Evolutionary conservation across 2,888 invertebrate genomes (phyloP).

Genomic region (Taphrorychus bicolor): DNA sequence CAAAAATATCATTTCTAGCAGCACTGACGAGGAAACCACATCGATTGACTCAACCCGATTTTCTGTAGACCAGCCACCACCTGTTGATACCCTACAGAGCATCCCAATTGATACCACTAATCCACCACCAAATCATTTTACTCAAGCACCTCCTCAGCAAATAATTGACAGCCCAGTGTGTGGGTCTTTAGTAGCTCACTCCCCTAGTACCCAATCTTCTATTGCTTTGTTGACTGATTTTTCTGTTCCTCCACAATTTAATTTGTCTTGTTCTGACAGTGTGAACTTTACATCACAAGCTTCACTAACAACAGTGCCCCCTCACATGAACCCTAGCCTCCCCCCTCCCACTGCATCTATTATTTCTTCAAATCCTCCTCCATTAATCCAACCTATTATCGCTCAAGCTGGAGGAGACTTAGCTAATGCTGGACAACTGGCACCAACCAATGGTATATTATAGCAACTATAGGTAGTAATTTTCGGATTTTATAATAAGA

Average conservation of each 20-base stretch:
- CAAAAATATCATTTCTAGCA: not conserved
- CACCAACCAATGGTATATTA: not conserved
- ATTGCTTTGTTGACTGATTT: constrained; percentile 2
- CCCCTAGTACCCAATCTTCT: not conserved
- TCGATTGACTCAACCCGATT: no score
- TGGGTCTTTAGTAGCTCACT: not conserved
- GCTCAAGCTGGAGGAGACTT: constrained; percentile 1
- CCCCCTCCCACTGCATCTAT: constrained; percentile 1
- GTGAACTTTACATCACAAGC: constrained; percentile 19
- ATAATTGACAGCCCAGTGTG: not conserved
- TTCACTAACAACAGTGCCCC: constrained; percentile 15
- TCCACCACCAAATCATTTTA: constrained; percentile 15
- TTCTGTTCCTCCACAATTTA: constrained; percentile 3
- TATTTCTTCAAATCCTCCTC: not conserved
- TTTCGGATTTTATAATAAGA: not conserved
- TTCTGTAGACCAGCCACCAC: no score
- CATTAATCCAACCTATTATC: not conserved
- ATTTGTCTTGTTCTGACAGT: constrained; percentile 10
- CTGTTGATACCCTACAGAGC: no score
- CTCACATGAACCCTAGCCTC: constrained; percentile 16
- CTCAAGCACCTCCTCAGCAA: constrained; percentile 2
- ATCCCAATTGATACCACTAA: constrained; percentile 53
- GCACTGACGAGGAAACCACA: no score
- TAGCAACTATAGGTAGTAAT: constrained; percentile 12
- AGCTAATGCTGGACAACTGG: constrained; percentile 9